Percentiles rank a stretch among this genome's conserved stretches.
These are phyloP conservation scores for Tribolium freemani DNA, from an alignment of 2,888 invertebrate species.

Conservation along the genomic window DNA sequence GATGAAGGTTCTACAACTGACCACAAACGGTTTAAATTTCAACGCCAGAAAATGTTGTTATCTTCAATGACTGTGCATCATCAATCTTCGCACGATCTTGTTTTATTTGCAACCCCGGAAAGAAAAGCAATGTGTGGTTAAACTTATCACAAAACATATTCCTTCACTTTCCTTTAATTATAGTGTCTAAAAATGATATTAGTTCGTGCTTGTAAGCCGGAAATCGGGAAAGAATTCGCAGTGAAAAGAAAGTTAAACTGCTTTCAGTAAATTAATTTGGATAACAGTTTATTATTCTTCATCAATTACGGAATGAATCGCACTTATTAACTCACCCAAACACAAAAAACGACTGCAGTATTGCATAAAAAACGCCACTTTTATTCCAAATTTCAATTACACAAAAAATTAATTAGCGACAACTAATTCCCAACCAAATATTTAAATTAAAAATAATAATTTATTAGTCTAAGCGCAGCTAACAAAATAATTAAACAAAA, in stretches of 20 bases:
- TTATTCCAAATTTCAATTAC: not conserved
- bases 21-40: slow-evolving; percentile 39
- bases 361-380: not conserved
- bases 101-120: not conserved
- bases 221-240: not conserved
- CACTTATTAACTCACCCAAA: not conserved
- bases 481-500: not conserved
- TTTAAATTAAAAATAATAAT: not conserved
- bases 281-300: not conserved
- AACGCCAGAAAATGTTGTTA: slow-evolving; percentile 14
- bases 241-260: not conserved
- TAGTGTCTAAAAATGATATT: not conserved
- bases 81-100: not conserved
- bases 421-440: not conserved
- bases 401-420: not conserved
- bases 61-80: slow-evolving; percentile 4
- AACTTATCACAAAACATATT: not conserved
- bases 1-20: slow-evolving; percentile 40
- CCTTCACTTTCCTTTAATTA: not conserved
- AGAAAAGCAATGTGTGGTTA: not conserved
- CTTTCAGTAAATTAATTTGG: not conserved
- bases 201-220: not conserved
- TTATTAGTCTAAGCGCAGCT: not conserved
- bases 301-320: not conserved
- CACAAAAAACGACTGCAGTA: not conserved